Evolutionary conservation across 2,888 invertebrate species (phyloP).

Genomic region (Gibbula magus): DNA sequence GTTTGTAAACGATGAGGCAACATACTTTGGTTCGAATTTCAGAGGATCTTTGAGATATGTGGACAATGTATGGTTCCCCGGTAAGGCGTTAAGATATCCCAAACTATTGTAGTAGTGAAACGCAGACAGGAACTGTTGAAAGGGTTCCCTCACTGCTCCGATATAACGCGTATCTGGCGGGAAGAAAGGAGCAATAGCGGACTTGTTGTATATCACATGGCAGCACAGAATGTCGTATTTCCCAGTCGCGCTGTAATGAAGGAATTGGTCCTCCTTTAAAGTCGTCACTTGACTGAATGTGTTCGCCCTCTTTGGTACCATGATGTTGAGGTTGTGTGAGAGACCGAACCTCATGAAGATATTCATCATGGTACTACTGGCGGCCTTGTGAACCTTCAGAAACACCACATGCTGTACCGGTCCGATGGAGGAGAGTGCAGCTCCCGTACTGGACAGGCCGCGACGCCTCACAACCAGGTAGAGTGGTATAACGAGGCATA

Average conservation of each 20-base stretch:
- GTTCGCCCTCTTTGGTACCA: neutral
- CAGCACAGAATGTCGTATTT: constrained; percentile 19
- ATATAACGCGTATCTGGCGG: constrained; percentile 19
- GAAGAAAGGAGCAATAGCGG: neutral
- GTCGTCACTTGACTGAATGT: neutral
- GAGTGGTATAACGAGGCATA: too few species aligned
- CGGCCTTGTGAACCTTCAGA: constrained; percentile 27
- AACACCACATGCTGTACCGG: constrained; percentile 20
- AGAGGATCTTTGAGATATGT: constrained; percentile 12
- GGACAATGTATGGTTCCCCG: constrained; percentile 10
- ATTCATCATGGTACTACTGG: constrained; percentile 21
- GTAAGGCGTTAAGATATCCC: neutral
- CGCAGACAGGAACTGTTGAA: constrained; percentile 21
- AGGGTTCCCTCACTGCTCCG: constrained; percentile 19
- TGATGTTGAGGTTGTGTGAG: constrained; percentile 3
- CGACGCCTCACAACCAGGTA: too few species aligned
- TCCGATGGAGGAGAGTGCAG: too few species aligned
- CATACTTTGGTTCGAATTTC: neutral
- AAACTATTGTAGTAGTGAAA: neutral
- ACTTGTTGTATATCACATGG: constrained; percentile 8
- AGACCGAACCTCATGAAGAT: constrained; percentile 25
- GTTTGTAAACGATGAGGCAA: neutral
- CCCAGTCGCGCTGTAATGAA: neutral
- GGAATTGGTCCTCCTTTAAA: neutral
- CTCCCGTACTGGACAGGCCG: too few species aligned